Percentiles rank a stretch among this genome's conserved stretches.
Conservation (phyloP, 2,113 vertebrate species). For the Ondatra zibethicus region DNA sequence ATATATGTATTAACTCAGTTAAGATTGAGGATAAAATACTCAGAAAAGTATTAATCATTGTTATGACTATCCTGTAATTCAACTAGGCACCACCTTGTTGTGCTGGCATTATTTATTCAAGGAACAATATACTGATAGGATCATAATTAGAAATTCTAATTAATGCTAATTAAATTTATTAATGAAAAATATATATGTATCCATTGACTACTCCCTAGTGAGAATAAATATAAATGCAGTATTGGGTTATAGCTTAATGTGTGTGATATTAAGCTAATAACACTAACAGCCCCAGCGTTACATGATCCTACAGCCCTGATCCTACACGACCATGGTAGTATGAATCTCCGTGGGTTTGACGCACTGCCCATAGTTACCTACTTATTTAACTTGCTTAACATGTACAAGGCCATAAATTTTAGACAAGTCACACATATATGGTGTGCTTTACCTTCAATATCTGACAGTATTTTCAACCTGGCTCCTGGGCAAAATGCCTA, state of each 20-base stretch:
- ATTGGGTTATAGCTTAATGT: not conserved
- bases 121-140: not conserved
- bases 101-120: not conserved
- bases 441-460: not conserved
- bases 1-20: not conserved
- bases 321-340: not conserved
- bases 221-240: not conserved
- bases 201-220: too few relatives aligned
- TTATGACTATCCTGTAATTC: not conserved
- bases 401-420: not conserved
- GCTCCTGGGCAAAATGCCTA: not conserved
- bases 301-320: too few relatives aligned
- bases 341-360: too few relatives aligned
- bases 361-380: not conserved
- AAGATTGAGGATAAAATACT: not conserved
- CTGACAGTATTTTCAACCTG: not conserved
- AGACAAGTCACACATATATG: not conserved
- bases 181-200: not conserved
- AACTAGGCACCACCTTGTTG: not conserved
- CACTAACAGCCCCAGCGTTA: not conserved
- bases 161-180: slow-evolving; percentile 31
- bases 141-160: not conserved
- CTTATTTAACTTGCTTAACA: not conserved
- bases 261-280: not conserved
- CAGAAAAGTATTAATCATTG: not conserved